Evolutionary conservation across 1,140 invertebrate genomes (phyloP), one percentile per base, ranked within the genome.

Genomic region (Propsilocerus akamusi): DNA sequence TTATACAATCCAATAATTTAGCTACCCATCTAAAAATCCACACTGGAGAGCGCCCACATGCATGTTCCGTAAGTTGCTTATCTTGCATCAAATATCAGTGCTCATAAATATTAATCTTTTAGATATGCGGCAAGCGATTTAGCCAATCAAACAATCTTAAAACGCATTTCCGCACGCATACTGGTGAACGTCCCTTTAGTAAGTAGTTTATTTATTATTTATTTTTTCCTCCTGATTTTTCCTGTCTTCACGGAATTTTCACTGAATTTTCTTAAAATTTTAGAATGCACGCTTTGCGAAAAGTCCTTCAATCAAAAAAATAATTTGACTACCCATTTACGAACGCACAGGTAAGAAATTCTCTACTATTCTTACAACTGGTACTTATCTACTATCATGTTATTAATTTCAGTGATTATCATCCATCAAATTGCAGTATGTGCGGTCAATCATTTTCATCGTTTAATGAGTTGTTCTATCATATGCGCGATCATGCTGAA

Each of bases 91-190:
- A n/a, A n/a, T n/a, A n/a, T n/a, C n/a, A n/a, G n/a, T n/a, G n/a
- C n/a, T n/a, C n/a, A n/a, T n/a, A n/a, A n/a, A n/a, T n/a, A n/a
- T n/a, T n/a, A n/a, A n/a, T n/a, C 20, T 37, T 37, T 6, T 14
- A 37, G 32, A 37, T 37, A 12, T 95, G 91, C 63, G 83, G 81
- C 23, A 94, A 92, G 63, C 80, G 87, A 1, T 96, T 97, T 64
- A 86, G 86, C 5, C 88, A 88, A 17, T 90, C 86, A 46, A 91
- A 95, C 71, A 91, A 96, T 67, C 67, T 96, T 30, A 94, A 94
- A 71, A 87, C 82, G 4, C 86, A 90, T 59, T 72, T 69, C 46
- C 66, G 80, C 52, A 83, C 80, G 23, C 83, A 86, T 59, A 70
- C 71, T 26, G 83, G 81, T 4, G 78, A 86, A 64, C 74, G 79